Base-by-base conservation (phyloP, 2,113 vertebrate genomes). In the Gallinago media region DNA sequence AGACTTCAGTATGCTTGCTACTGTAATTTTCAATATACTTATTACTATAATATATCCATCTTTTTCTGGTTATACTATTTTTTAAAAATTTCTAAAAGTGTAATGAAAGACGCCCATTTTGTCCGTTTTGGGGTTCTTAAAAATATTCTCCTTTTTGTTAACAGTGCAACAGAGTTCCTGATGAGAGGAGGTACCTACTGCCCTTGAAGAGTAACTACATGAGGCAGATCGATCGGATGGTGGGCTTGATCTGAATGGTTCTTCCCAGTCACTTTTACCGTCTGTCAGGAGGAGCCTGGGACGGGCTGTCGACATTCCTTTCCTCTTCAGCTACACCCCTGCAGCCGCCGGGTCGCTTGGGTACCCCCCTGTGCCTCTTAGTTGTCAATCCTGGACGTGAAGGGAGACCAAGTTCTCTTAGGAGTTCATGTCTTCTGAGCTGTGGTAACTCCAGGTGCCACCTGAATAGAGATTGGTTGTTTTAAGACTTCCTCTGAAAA, bases 181-280 rank as follows among this genome's bases (percentile, higher is more conserved):
- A 99, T 8, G 99, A 99, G 97, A 98, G 99, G 34, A 98, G 99
- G 7, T 99, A 98, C 52, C 94, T 98, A 14, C 98, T 99, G 84
- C 99, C 99, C 1, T 81, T 99, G 85, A 99, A 99, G 98, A 99
- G 99, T 42, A 94, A 99, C 95, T 99, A 99, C 98, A 99, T 99
- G 99, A 98, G 98, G 16, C 99, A 99, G 98, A 99, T 99, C 2
- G 99, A 99, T 97, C 98, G 98, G 54, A 99, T 99, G 99, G 99
- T 99, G 89, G 99, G 99, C 31, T 97, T 99, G 92, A 97, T 99
- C 84, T 99, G 98, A 99, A 23, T 10, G n/a, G 4, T 47, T 55
- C n/a, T 80, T 56, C 66, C 4, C 7, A 54, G 36, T 7, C 22
- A 27, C 42, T 11, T 2, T 0, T 34, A 6, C 46, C 20, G 0